Evolutionary conservation across 2,888 invertebrate genomes (phyloP).

Genomic region (Diaprepes abbreviatus): DNA sequence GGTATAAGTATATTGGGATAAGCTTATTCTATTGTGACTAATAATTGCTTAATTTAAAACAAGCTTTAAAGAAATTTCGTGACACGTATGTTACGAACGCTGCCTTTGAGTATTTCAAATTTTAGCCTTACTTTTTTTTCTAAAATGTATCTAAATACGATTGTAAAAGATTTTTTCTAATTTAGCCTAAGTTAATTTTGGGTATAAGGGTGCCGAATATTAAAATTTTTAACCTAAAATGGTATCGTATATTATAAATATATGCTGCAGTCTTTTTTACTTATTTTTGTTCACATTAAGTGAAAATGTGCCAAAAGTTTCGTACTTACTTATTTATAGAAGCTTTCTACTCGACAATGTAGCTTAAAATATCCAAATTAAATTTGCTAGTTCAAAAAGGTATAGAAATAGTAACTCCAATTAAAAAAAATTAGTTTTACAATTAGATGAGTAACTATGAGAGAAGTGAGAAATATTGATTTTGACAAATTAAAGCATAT

Average conservation of each 20-base stretch:
- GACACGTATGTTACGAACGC: slow-evolving; percentile 15
- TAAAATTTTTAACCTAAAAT: slow-evolving; percentile 40
- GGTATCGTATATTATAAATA: slow-evolving; percentile 46
- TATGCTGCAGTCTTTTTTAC: slow-evolving; percentile 49
- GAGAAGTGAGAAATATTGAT: too few relatives aligned
- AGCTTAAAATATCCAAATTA: slow-evolving; percentile 31
- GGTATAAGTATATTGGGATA: too few relatives aligned
- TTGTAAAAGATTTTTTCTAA: slow-evolving; percentile 23
- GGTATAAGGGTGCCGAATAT: slow-evolving; percentile 46
- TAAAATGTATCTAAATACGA: slow-evolving; percentile 13
- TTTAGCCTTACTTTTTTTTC: not conserved
- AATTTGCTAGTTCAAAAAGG: slow-evolving; percentile 10
- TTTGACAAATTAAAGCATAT: too few relatives aligned
- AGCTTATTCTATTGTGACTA: not conserved
- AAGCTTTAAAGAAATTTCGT: slow-evolving; percentile 1
- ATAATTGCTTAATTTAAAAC: slow-evolving; percentile 1
- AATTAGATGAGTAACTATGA: too few relatives aligned
- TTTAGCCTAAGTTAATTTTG: slow-evolving; percentile 29
- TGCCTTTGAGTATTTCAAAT: slow-evolving; percentile 33
- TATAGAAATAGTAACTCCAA: not conserved
- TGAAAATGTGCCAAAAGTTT: slow-evolving; percentile 46
- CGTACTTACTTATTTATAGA: slow-evolving; percentile 41
- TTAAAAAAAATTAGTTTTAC: too few relatives aligned
- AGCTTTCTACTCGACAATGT: slow-evolving; percentile 47
- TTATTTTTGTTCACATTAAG: slow-evolving; percentile 46